Percentiles rank a stretch among this genome's conserved stretches.
Conservation (phyloP, 2,113 vertebrate species). For the Boleophthalmus pectinirostris region DNA sequence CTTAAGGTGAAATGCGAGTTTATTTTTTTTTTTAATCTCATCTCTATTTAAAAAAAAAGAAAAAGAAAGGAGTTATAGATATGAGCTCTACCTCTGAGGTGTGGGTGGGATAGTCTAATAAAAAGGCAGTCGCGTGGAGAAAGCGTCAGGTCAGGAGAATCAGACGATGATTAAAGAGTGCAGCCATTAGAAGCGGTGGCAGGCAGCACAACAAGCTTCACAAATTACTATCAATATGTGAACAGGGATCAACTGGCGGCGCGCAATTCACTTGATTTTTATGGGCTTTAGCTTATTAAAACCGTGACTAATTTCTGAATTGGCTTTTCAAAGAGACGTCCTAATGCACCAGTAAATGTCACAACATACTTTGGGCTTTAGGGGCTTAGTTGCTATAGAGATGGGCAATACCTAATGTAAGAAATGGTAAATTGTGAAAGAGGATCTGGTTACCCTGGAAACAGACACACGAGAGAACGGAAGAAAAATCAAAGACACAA, state of each 20-base stretch:
- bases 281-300: conserved; percentile 3
- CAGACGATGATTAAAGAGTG: conserved; percentile 40
- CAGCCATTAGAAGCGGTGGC: conserved; percentile 22
- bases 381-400: conserved; percentile 70
- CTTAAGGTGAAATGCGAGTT: not conserved
- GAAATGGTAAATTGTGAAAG: conserved; percentile 63
- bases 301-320: conserved; percentile 4
- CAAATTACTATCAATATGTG: conserved; percentile 38
- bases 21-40: not conserved
- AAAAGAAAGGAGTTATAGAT: not conserved
- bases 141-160: conserved; percentile 36
- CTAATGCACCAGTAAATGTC: conserved; percentile 34
- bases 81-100: conserved; percentile 18
- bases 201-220: conserved; percentile 9
- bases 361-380: conserved; percentile 44
- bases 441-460: conserved; percentile 73
- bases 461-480: conserved; percentile 65
- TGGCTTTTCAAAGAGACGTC: not conserved
- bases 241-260: conserved; percentile 15
- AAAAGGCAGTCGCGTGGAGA: conserved; percentile 42
- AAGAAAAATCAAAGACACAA: conserved; percentile 32
- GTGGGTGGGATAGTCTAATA: conserved; percentile 33
- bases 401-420: conserved; percentile 62
- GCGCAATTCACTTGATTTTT: conserved; percentile 21
- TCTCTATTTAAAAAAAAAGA: not conserved